A percentile compares a stretch with the other conserved stretches of the same genome.
Evolutionary conservation across 2,797 vertebrate species (phyloP).

Genomic region (Hydrolagus colliei): DNA sequence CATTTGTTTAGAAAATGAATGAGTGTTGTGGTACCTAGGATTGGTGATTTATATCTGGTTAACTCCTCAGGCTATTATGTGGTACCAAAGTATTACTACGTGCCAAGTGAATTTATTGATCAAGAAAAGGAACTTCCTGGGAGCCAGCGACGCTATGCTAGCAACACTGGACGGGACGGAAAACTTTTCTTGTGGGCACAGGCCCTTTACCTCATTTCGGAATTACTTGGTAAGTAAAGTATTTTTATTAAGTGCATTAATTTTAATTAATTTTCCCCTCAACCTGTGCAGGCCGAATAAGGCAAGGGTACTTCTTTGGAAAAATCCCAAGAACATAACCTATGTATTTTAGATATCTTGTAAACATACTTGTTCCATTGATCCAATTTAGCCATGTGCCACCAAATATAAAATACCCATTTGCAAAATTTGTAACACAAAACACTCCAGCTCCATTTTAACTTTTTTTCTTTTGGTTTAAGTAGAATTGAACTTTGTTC

Average conservation of each 20-base stretch:
- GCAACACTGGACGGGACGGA: slow-evolving; percentile 82
- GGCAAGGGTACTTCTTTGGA: not conserved
- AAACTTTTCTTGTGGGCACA: slow-evolving; percentile 90
- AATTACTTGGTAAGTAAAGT: slow-evolving; percentile 73
- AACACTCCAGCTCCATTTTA: no score
- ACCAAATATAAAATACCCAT: no score
- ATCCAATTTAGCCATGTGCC: no score
- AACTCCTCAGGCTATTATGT: slow-evolving; percentile 67
- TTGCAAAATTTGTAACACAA: no score
- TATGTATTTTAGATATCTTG: not conserved
- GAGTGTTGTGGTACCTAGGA: not conserved
- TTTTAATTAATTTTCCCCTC: not conserved
- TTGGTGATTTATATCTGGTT: not conserved
- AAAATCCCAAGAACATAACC: not conserved
- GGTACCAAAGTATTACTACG: slow-evolving; percentile 88
- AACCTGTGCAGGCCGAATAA: not conserved
- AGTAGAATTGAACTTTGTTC: no score
- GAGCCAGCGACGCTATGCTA: slow-evolving; percentile 90
- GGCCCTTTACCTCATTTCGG: slow-evolving; percentile 82
- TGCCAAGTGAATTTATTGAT: slow-evolving; percentile 89
- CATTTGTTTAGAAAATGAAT: not conserved
- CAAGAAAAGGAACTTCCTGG: slow-evolving; percentile 77
- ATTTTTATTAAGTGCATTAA: not conserved
- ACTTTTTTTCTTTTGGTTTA: no score
- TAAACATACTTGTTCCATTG: not conserved